Base-by-base conservation (phyloP, 2,113 vertebrate genomes). In the Chrysemys picta region DNA sequence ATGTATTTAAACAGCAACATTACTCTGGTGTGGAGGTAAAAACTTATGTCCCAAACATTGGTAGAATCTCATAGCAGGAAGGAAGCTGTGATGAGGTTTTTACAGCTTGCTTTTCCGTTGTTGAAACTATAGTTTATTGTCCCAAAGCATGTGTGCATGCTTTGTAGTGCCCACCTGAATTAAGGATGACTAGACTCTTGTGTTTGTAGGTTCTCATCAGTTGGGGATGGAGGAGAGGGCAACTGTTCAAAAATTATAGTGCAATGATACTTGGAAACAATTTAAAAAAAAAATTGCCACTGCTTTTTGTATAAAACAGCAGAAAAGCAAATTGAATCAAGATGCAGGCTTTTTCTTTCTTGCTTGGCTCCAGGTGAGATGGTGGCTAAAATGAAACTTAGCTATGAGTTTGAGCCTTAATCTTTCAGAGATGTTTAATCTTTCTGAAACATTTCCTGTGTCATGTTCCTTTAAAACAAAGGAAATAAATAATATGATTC, bases 111-210 rank as follows among this genome's bases (percentile, higher is more conserved):
- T 65, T 65, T 35, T n/a, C 31, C 10, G 1, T 25, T n/a, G 69
- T 89, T 87, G 31, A 89, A 94, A 94, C 19, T 27, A 52, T 17
- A 75, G 45, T 13, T 75, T 93, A 53, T 50, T 87, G 85, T 93
- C 29, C 42, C 16, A 10, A 45, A 85, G 27, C 21, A 81, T 1
- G 21, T 59, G 13, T 75, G 10, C 5, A 0, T 82, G 57, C 86
- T 86, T 90, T 65, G 31, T 12, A 54, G 0, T 47, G 88, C 82
- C 27, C 88, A 45, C 45, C 12, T 25, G 17, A 89, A 80, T 86
- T 69, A 65, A 81, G 53, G 1, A 2, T n/a, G n/a, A 29, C 22
- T 82, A 45, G 29, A 38, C 25, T 89, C 82, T 25, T 80, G 65
- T 19, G 13, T 8, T 72, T 82, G 7, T 35, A 72, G 80, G 45